These are phyloP conservation scores for Pollimyrus isidori DNA, from an alignment of 2,113 vertebrate genomes.

Conservation along the genomic window DNA sequence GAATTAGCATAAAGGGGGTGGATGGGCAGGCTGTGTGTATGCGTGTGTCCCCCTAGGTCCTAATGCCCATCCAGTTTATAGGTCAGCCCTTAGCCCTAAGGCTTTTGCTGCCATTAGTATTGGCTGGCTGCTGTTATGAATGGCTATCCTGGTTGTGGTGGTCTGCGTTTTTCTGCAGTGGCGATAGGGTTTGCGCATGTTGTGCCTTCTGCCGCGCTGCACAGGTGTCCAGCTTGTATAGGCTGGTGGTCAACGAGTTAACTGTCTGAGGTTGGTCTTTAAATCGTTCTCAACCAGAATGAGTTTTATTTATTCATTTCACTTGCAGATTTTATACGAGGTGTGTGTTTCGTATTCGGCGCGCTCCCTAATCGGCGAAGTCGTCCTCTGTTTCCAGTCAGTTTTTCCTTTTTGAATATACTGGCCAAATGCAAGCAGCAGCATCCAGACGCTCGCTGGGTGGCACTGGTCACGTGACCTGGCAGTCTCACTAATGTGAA, in stretches of 20 bases:
- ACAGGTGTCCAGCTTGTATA: background rate
- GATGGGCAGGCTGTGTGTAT: slow-evolving; percentile 11
- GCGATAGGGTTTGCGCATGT: background rate
- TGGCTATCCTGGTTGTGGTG: background rate
- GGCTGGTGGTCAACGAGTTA: background rate
- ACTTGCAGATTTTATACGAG: background rate
- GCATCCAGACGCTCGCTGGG: background rate
- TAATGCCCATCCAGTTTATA: background rate
- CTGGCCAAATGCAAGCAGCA: background rate
- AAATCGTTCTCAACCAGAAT: background rate
- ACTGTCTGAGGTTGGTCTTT: background rate
- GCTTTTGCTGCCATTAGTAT: background rate
- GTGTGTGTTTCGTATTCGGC: background rate
- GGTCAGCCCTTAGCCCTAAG: background rate
- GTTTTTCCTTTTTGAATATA: background rate
- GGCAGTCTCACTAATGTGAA: background rate
- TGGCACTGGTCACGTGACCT: background rate
- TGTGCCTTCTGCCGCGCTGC: background rate
- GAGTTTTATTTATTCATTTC: background rate
- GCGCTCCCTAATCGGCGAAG: background rate
- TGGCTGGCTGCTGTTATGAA: background rate
- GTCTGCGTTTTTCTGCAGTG: background rate
- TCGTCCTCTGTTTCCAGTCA: background rate
- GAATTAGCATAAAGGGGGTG: slow-evolving; percentile 64
- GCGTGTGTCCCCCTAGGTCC: background rate